Conservation (phyloP, 2,797 vertebrate genomes). For the Peromyscus nudipes region DNA sequence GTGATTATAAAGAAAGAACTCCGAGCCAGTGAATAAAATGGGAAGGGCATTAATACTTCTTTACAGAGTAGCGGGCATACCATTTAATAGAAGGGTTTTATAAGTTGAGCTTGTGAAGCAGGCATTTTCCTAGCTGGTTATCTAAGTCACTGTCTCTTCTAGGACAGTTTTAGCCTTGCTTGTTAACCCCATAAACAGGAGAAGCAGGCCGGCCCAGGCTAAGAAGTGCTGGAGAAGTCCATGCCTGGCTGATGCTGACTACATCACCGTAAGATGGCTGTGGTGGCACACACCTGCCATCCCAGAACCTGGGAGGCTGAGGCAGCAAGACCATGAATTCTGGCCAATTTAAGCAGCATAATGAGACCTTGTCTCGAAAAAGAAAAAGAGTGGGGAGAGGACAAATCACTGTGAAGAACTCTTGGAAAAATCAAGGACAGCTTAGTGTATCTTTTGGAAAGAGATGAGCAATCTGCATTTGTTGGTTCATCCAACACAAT, state of each 20-base stretch:
- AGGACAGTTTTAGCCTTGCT: constrained; percentile 51
- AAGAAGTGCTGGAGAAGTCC: neutral
- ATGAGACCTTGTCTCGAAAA: neutral
- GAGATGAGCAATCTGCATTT: neutral
- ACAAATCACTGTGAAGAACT: neutral
- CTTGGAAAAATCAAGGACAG: neutral
- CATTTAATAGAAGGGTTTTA: constrained; percentile 44
- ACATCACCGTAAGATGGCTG: neutral
- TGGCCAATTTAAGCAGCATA: neutral
- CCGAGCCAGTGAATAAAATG: constrained; percentile 4
- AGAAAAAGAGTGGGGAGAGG: neutral
- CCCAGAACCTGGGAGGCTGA: neutral
- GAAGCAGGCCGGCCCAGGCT: neutral
- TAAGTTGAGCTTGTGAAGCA: neutral
- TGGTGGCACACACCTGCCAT: neutral
- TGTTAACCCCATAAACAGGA: neutral
- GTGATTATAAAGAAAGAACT: constrained; percentile 52
- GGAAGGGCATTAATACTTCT: constrained; percentile 50
- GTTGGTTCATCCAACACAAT: constrained; percentile 31
- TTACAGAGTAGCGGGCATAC: neutral
- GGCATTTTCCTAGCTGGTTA: constrained; percentile 18
- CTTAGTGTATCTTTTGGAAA: neutral
- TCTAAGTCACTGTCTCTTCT: constrained; percentile 15
- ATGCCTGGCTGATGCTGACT: neutral
- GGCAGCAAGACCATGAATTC: neutral